A percentile compares a stretch with the other conserved stretches of the same genome.
Evolutionary conservation across 2,113 vertebrate species (phyloP).

Genomic region (Grammomys dolichurus): DNA sequence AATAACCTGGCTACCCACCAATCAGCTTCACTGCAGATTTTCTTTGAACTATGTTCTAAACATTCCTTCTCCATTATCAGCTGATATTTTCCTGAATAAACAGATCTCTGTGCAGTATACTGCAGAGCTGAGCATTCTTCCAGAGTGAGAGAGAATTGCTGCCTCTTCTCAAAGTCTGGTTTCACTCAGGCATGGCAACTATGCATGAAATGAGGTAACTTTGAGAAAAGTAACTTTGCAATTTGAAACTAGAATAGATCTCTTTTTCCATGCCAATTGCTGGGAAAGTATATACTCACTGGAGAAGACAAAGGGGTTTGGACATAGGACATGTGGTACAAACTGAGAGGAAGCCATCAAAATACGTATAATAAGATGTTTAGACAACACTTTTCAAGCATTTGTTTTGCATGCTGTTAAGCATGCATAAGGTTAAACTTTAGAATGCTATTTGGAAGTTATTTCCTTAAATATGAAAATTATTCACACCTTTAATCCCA

Average conservation of each 20-base stretch:
- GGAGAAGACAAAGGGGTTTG: constrained; percentile 68
- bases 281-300: constrained; percentile 81
- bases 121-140: constrained; percentile 50
- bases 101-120: constrained; percentile 59
- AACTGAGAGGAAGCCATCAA: constrained; percentile 67
- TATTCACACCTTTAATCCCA: constrained; percentile 1
- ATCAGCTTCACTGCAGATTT: constrained; percentile 56
- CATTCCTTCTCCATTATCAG: constrained; percentile 57
- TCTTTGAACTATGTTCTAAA: constrained; percentile 67
- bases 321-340: constrained; percentile 70
- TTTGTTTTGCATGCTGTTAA: constrained; percentile 61
- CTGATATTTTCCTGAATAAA: constrained; percentile 61
- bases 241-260: constrained; percentile 47
- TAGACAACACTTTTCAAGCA: neutral
- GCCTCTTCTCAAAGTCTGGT: constrained; percentile 64
- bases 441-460: constrained; percentile 66
- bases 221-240: constrained; percentile 76
- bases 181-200: constrained; percentile 71
- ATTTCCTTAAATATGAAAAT: constrained; percentile 1
- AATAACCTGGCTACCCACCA: constrained; percentile 47
- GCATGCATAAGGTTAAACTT: constrained; percentile 62
- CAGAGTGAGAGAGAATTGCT: constrained; percentile 68
- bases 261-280: constrained; percentile 53
- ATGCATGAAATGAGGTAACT: constrained; percentile 78
- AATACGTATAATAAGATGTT: constrained; percentile 70